A percentile compares a stretch with the other conserved stretches of the same genome.
Conservation (phyloP, 2,113 vertebrate genomes). For the Microtus ochrogaster region DNA sequence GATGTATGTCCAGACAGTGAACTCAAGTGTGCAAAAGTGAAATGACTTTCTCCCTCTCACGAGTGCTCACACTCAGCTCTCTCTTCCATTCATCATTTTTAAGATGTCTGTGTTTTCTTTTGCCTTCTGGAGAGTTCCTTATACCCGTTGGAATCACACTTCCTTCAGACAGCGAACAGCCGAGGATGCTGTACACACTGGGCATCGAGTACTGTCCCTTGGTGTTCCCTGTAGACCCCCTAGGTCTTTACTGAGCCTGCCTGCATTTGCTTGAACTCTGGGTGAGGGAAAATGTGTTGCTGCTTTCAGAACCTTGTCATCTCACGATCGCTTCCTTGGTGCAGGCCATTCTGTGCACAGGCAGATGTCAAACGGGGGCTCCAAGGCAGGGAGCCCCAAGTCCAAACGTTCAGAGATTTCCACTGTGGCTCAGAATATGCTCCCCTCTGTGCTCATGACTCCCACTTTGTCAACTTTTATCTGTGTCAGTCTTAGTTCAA, state of each 20-base stretch:
- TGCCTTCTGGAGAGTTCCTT: background rate
- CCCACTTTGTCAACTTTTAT: background rate
- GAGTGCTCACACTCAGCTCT: background rate
- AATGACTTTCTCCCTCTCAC: background rate
- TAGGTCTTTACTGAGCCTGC: background rate
- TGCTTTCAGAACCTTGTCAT: background rate
- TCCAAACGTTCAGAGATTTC: background rate
- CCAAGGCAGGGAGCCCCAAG: background rate
- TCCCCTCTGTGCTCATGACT: accelerated
- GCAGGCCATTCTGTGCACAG: too few species aligned
- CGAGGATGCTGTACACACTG: too few species aligned
- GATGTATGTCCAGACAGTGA: background rate
- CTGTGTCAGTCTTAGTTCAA: background rate
- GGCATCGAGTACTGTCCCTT: background rate
- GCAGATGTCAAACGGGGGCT: background rate
- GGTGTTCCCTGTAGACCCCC: background rate
- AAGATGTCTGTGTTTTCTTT: background rate
- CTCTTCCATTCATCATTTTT: background rate
- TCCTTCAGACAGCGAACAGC: background rate
- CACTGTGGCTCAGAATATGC: background rate
- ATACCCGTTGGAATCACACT: background rate
- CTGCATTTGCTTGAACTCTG: background rate
- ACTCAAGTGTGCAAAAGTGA: background rate
- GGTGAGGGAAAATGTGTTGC: background rate
- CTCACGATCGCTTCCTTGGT: background rate